Evolutionary conservation across 2,113 vertebrate genomes (phyloP).

Genomic region (Pimephales promelas): DNA sequence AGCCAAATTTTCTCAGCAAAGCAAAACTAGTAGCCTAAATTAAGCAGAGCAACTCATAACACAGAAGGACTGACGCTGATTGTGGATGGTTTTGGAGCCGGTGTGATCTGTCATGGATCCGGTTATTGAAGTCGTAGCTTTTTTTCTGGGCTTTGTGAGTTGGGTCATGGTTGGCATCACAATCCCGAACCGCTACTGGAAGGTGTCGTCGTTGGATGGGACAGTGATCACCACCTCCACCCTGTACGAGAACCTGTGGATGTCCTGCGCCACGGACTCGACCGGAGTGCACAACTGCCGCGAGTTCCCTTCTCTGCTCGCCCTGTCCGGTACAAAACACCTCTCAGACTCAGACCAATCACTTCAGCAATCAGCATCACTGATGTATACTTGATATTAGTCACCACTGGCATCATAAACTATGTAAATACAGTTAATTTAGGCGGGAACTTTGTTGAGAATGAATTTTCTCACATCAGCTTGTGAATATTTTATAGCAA

Average conservation of each 20-base stretch:
- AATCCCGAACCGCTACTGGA: constrained; percentile 82
- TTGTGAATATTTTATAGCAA: neutral
- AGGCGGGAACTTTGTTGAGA: neutral
- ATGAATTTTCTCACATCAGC: neutral
- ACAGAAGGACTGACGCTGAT: neutral
- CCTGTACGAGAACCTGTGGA: constrained; percentile 91
- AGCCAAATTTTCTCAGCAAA: neutral
- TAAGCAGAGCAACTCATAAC: too few species aligned
- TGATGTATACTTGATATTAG: neutral
- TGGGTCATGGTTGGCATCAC: constrained; percentile 83
- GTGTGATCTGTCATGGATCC: constrained; percentile 75
- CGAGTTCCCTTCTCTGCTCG: constrained; percentile 87
- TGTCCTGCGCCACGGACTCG: constrained; percentile 87
- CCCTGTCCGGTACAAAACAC: constrained; percentile 76
- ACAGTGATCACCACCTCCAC: constrained; percentile 89
- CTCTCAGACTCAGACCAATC: neutral
- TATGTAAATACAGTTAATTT: neutral
- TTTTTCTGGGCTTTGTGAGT: constrained; percentile 76
- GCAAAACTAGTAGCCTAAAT: too few species aligned
- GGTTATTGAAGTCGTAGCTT: constrained; percentile 79
- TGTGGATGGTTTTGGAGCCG: neutral
- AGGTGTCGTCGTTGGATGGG: constrained; percentile 78
- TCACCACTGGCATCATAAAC: neutral
- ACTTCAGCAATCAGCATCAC: too few species aligned
- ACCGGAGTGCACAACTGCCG: constrained; percentile 89